A percentile compares a stretch with the other conserved stretches of the same genome.
phyloP scores from a whole-genome alignment of 2,888 invertebrate species.

The Apamea sordens region DNA sequence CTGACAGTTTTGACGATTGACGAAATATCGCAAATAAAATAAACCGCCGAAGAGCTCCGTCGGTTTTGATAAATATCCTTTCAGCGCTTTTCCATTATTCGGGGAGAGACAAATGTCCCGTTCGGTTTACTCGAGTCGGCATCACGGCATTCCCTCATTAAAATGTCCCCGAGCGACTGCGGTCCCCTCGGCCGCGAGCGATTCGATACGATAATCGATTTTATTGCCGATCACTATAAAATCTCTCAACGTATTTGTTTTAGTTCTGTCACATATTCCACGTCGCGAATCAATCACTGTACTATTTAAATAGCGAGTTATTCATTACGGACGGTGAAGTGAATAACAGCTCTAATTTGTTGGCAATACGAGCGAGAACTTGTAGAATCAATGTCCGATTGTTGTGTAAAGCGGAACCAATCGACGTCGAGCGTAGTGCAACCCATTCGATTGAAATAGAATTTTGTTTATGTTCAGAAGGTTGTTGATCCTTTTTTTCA shows the following conservation, averaged over 20 bases:
- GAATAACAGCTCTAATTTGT: conserved; percentile 76
- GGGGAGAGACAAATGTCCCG: conserved; percentile 84
- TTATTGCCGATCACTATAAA: conserved; percentile 84
- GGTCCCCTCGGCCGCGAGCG: conserved; percentile 72
- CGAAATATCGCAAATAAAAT: conserved; percentile 78
- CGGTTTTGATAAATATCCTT: conserved; percentile 85
- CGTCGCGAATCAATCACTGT: conserved; percentile 80
- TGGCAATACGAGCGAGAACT: conserved; percentile 69
- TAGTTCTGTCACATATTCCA: conserved; percentile 78
- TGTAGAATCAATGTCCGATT: conserved; percentile 65
- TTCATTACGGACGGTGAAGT: conserved; percentile 67
- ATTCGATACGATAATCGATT: conserved; percentile 85
- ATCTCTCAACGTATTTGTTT: conserved; percentile 79
- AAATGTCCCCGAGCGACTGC: conserved; percentile 80
- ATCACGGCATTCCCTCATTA: conserved; percentile 87
- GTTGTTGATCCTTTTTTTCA: conserved; percentile 71
- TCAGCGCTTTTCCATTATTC: conserved; percentile 84
- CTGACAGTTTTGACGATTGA: conserved; percentile 67
- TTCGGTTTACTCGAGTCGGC: conserved; percentile 72
- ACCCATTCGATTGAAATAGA: conserved; percentile 74
- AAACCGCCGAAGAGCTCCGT: conserved; percentile 74
- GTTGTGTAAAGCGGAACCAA: conserved; percentile 76
- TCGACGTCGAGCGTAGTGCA: conserved; percentile 67
- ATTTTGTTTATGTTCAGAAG: conserved; percentile 73
- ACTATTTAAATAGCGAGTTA: conserved; percentile 78